phyloP scores from a whole-genome alignment of 2,888 invertebrate species.

The Microchrysa polita region DNA sequence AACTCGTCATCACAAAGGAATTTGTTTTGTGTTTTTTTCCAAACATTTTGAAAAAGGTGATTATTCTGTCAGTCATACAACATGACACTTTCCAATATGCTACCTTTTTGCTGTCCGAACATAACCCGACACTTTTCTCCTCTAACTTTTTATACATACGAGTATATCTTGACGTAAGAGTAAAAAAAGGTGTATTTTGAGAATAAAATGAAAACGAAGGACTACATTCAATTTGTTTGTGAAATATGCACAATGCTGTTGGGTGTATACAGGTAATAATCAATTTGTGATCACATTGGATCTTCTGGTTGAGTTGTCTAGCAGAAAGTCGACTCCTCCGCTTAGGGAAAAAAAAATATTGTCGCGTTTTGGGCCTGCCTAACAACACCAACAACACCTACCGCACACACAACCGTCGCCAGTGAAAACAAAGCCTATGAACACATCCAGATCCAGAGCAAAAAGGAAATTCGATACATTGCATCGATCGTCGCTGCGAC shows the following conservation, averaged over 20 bases:
- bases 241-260: slow-evolving; percentile 25
- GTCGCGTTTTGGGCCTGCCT: slow-evolving; percentile 4
- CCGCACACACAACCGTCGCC: slow-evolving; percentile 15
- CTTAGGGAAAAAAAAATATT: no score
- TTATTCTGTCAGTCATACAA: slow-evolving; percentile 26
- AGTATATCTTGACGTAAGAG: no score
- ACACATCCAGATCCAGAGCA: slow-evolving; percentile 21
- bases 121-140: not conserved
- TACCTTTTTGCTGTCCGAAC: slow-evolving; percentile 15
- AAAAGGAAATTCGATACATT: slow-evolving; percentile 45
- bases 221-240: slow-evolving; percentile 13
- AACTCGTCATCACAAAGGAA: slow-evolving; percentile 20
- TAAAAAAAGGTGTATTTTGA: no score
- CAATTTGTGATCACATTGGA: slow-evolving; percentile 27
- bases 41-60: slow-evolving; percentile 15
- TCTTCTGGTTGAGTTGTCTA: slow-evolving; percentile 34
- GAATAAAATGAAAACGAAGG: not conserved
- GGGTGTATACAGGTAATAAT: slow-evolving; percentile 41
- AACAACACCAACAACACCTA: slow-evolving; percentile 32
- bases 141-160: not conserved
- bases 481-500: slow-evolving; percentile 18
- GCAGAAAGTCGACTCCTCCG: not conserved
- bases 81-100: slow-evolving; percentile 33
- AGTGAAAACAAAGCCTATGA: not conserved
- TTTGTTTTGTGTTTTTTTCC: no score